A percentile compares a stretch with the other conserved stretches of the same genome.
Evolutionary conservation across 2,888 invertebrate species (phyloP).

Genomic region (Eupithecia subumbrata): DNA sequence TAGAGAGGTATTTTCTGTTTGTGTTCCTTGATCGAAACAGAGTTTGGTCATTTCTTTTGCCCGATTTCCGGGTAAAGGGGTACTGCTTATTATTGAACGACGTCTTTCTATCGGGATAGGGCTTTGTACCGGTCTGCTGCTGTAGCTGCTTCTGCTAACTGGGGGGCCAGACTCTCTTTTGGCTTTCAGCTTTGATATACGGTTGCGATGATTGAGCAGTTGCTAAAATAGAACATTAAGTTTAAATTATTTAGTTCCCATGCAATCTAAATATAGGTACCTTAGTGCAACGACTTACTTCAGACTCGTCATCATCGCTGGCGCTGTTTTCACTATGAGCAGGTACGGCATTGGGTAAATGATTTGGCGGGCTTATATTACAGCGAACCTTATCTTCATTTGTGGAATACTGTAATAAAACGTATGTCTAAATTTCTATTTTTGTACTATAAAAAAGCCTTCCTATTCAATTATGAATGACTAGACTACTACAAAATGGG

Average conservation of each 20-base stretch:
- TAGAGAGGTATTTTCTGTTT: constrained; percentile 52
- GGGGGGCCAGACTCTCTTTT: constrained; percentile 26
- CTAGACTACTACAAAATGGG: not conserved
- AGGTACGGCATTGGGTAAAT: constrained; percentile 41
- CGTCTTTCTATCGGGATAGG: constrained; percentile 38
- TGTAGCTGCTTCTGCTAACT: constrained; percentile 17
- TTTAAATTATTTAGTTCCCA: not conserved
- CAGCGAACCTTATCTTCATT: constrained; percentile 26
- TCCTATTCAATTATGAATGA: not conserved
- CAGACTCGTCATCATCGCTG: constrained; percentile 52
- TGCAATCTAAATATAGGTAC: not conserved
- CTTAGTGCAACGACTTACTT: constrained; percentile 40
- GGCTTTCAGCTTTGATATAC: constrained; percentile 5
- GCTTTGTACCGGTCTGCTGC: constrained; percentile 15
- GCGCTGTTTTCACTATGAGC: constrained; percentile 46
- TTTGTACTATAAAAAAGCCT: not conserved
- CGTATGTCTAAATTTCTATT: not conserved
- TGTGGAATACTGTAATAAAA: constrained; percentile 35
- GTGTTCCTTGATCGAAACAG: constrained; percentile 59
- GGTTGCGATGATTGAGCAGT: constrained; percentile 22
- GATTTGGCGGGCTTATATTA: constrained; percentile 32
- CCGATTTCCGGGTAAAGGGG: constrained; percentile 54
- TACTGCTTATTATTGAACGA: constrained; percentile 55
- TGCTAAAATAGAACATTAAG: constrained; percentile 18
- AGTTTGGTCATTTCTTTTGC: constrained; percentile 41